Base-by-base conservation (phyloP, 2,888 invertebrate genomes). In the Malthinus flaveolus region DNA sequence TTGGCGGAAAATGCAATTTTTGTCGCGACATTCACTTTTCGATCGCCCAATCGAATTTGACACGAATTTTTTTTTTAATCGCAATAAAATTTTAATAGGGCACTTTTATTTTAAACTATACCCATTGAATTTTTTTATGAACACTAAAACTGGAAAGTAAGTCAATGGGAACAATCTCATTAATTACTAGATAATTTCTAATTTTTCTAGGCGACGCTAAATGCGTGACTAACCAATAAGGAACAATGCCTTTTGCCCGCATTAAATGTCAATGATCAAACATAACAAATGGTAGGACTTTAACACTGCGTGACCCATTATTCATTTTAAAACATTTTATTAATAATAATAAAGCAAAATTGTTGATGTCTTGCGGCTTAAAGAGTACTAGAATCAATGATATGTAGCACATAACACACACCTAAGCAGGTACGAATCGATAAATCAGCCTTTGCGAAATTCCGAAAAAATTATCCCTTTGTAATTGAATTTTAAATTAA, bases 311-410 rank as follows among this genome's bases (percentile, higher is more conserved):
- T 66, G 65, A 65, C 63, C 62, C 55, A 65, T 63, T 66, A 65
- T 61, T 64, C 64, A 66, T 60, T 61, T 64, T 59, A 56, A 53
- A 62, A 57, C 63, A 63, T 59, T 65, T 66, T 67, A 64, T 67
- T 65, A 63, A 61, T 61, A 58, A 61, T 45, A 62, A 59, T 61
- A 45, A 56, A 61, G 45, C 53, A 51, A 58, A 62, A 59, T 61
- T 56, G 49, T 59, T 61, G 57, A 62, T 64, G 61, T 35, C 49
- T 44, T 50, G 56, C 13, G 50, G 49, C 32, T 36, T 34, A 46
- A 39, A 46, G 10, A 44, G 8, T 10, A 35, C 56, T 37, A 50
- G 37, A 13, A 50, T 31, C 12, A 32, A 11, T 32, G 33, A 37
- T 33, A 47, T 42, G 47, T 37, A 33, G 33, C 23, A 37, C 36